Conservation (phyloP, 1,140 invertebrate genomes). For the Helicorthomorpha holstii region DNA sequence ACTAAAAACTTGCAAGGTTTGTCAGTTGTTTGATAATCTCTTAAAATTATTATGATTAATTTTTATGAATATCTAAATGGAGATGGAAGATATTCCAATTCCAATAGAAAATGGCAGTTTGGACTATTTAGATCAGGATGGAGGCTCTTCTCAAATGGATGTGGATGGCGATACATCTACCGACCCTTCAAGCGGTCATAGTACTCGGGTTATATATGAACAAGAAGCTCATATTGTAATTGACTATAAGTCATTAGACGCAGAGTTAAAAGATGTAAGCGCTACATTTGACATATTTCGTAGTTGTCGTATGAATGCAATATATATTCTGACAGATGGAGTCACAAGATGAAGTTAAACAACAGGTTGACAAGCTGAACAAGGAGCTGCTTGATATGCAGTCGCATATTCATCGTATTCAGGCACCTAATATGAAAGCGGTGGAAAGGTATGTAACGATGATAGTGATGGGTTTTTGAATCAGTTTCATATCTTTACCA, state of each 20-base stretch:
- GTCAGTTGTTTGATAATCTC: slow-evolving; percentile 7
- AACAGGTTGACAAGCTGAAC: slow-evolving; percentile 58
- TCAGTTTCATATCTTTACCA: too few relatives aligned
- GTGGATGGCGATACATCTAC: slow-evolving; percentile 16
- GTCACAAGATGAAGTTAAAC: slow-evolving; percentile 74
- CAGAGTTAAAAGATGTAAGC: slow-evolving; percentile 54
- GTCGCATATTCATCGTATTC: slow-evolving; percentile 78
- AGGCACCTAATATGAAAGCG: slow-evolving; percentile 91
- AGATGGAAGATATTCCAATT: slow-evolving; percentile 77
- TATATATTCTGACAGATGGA: slow-evolving; percentile 33
- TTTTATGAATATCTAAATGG: not conserved
- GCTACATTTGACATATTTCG: slow-evolving; percentile 3
- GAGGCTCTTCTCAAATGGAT: slow-evolving; percentile 23
- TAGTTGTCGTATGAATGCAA: slow-evolving; percentile 1
- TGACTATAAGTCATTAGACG: slow-evolving; percentile 61
- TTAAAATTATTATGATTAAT: slow-evolving; percentile 5
- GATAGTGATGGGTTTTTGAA: too few relatives aligned
- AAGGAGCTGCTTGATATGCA: slow-evolving; percentile 72
- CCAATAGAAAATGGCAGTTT: slow-evolving; percentile 76
- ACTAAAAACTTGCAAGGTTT: slow-evolving; percentile 82
- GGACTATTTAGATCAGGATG: slow-evolving; percentile 69
- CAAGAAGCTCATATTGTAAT: slow-evolving; percentile 63
- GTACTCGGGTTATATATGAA: slow-evolving; percentile 39
- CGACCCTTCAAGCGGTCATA: slow-evolving; percentile 23
- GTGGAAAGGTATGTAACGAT: slow-evolving; percentile 37